A percentile compares a stretch with the other conserved stretches of the same genome.
phyloP scores from a whole-genome alignment of 2,797 vertebrate species.

The Pogoniulus pusillus region DNA sequence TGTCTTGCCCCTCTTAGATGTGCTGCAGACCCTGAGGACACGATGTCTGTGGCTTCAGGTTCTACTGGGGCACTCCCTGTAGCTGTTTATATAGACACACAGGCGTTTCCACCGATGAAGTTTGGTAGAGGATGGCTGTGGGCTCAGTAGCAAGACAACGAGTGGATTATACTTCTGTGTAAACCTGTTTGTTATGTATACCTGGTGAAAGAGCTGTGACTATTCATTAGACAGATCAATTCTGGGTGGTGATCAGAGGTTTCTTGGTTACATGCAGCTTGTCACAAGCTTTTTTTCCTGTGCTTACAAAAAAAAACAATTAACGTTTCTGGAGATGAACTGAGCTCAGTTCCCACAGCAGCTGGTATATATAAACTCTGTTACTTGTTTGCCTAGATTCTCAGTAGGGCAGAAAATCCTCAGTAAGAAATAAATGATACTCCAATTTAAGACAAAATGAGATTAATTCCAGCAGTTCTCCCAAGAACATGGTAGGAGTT shows the following conservation, averaged over 20 bases:
- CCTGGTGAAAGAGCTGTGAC: constrained; percentile 23
- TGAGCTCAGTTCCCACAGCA: constrained; percentile 50
- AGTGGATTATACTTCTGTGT: not conserved
- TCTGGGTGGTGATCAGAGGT: not conserved
- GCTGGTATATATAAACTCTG: constrained; percentile 59
- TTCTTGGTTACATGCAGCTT: constrained; percentile 50
- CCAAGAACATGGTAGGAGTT: not conserved
- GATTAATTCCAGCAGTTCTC: constrained; percentile 54
- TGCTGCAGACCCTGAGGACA: not conserved
- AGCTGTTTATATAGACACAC: not conserved
- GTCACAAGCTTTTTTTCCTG: not conserved
- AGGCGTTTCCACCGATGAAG: not conserved
- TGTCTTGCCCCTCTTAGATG: not conserved
- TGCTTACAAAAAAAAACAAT: constrained; percentile 62
- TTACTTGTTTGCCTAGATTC: constrained; percentile 63
- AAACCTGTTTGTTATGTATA: not conserved
- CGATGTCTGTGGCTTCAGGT: fast-evolving
- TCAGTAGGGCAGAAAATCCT: constrained; percentile 3
- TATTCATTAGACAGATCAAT: constrained; percentile 26
- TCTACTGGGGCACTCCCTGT: not conserved
- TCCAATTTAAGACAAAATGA: constrained; percentile 18
- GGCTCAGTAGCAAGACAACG: not conserved
- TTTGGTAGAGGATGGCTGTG: not conserved
- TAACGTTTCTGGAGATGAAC: constrained; percentile 55
- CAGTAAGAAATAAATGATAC: constrained; percentile 19